A percentile compares a stretch with the other conserved stretches of the same genome.
Conservation (phyloP, 2,113 vertebrate species). For the Charadrius vociferus region DNA sequence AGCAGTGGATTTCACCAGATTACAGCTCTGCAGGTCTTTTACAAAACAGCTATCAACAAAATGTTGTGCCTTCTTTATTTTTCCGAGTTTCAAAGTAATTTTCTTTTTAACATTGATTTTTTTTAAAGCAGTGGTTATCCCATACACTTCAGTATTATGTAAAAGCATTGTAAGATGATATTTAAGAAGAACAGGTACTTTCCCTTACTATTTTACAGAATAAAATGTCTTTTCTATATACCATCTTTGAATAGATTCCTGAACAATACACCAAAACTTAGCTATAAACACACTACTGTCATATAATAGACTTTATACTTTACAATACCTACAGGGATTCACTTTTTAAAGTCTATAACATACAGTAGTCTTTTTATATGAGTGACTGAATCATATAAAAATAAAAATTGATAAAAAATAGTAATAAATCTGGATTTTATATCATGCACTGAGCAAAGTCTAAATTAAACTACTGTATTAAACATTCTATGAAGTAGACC, state of each 20-base stretch:
- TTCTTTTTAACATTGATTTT: constrained; percentile 5
- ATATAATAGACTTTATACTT: constrained; percentile 55
- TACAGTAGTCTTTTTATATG: constrained; percentile 54
- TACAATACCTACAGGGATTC: constrained; percentile 65
- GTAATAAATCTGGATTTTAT: constrained; percentile 76
- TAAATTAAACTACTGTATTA: constrained; percentile 78
- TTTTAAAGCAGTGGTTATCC: constrained; percentile 42
- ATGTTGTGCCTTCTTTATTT: neutral
- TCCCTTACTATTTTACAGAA: constrained; percentile 22
- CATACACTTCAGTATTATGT: neutral
- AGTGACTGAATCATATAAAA: constrained; percentile 67
- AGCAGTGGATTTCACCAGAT: constrained; percentile 66
- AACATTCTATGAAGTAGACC: constrained; percentile 68
- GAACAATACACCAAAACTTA: constrained; percentile 60
- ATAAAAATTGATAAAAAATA: constrained; percentile 78
- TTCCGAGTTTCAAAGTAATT: constrained; percentile 22
- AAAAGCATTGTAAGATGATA: constrained; percentile 21
- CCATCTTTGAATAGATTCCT: constrained; percentile 33
- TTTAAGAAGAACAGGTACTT: constrained; percentile 27
- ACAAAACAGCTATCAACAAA: neutral
- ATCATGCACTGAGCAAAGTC: constrained; percentile 60
- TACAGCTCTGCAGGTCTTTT: constrained; percentile 60
- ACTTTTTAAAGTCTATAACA: constrained; percentile 69
- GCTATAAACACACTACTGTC: constrained; percentile 57
- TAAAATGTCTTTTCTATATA: constrained; percentile 42